Base-by-base conservation (phyloP, 2,888 invertebrate species). In the Drosophila emarginata region DNA sequence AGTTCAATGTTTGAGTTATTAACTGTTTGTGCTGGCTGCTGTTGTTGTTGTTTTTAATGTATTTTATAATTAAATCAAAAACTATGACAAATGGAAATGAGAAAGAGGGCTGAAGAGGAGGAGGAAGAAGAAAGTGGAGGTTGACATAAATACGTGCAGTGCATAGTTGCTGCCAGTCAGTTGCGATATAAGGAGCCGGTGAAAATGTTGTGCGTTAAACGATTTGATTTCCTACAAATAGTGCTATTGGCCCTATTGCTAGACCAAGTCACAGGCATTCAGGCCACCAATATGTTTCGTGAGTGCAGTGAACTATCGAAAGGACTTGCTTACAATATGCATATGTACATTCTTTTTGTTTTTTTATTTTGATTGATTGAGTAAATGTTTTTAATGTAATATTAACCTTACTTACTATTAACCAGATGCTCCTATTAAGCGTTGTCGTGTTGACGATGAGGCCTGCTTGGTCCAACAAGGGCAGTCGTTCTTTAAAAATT, bases 401-500 rank as follows among this genome's bases (percentile, higher is more conserved):
- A 18, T 18, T 9, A n/a, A n/a, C n/a, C n/a, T 14, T 45, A 15
- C 18, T 15, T 1, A 14, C 21, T 11, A 57, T 9, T 12, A 3
- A 14, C 18, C 1, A 89, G 88, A 87, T 54, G 54, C 65, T 12
- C 73, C 78, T 0, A 28, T 89, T 11, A 63, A 71, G 4, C 83
- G 74, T 18, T 89, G 89, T 45, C 80, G 62, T 12, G 14, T 78
- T 3, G 61, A 66, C 2, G 88, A 89, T 21, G 79, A 80, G 7
- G 39, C 57, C 1, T 90, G 89, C 9, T 3, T 80, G 0, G 39
- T 78, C 11, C 65, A 53, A 12, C 81, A 80, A 56, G 72, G 71
- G 0, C 71, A 81, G 14, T 14, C 28, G 1, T 77, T 76, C 21
- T 6, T 87, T 0, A 36, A 12, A 0, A 15, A 36, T 4, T 77